Percentiles rank a stretch among this genome's conserved stretches.
Evolutionary conservation across 2,888 invertebrate genomes (phyloP).

Genomic region (Epinotia demarniana): DNA sequence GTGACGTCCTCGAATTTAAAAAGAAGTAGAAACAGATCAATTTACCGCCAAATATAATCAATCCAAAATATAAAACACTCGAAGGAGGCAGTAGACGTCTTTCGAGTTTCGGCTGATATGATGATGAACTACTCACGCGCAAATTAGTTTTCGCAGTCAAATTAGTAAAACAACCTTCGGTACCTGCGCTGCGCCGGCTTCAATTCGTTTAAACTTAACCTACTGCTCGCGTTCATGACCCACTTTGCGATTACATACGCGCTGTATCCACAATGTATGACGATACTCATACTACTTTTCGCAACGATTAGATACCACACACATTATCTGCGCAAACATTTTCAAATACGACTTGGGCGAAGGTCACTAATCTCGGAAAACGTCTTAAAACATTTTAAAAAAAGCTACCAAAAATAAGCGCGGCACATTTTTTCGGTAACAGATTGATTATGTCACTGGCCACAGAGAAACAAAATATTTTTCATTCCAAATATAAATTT

Average conservation of each 20-base stretch:
- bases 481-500: conserved; percentile 61
- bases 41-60: not conserved
- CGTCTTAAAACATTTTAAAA: not conserved
- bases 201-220: conserved; percentile 81
- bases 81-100: not conserved
- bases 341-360: conserved; percentile 7
- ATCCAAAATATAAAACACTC: not conserved
- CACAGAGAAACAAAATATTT: conserved; percentile 30
- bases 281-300: conserved; percentile 54
- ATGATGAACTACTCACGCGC: conserved; percentile 16
- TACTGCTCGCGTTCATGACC: conserved; percentile 85
- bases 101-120: no score
- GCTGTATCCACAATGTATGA: conserved; percentile 59
- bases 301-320: conserved; percentile 51
- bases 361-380: conserved; percentile 15
- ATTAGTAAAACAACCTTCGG: conserved; percentile 41
- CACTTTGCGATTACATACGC: conserved; percentile 78
- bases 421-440: not conserved
- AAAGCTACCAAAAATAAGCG: not conserved
- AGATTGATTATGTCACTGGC: conserved; percentile 39
- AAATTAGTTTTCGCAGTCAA: conserved; percentile 37
- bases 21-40: not conserved
- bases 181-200: conserved; percentile 44
- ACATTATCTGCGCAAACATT: conserved; percentile 35
- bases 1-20: no score